Percentiles rank a stretch among this genome's conserved stretches.
Conservation (phyloP, 2,797 vertebrate species). For the Triplophysa bombifrons region DNA sequence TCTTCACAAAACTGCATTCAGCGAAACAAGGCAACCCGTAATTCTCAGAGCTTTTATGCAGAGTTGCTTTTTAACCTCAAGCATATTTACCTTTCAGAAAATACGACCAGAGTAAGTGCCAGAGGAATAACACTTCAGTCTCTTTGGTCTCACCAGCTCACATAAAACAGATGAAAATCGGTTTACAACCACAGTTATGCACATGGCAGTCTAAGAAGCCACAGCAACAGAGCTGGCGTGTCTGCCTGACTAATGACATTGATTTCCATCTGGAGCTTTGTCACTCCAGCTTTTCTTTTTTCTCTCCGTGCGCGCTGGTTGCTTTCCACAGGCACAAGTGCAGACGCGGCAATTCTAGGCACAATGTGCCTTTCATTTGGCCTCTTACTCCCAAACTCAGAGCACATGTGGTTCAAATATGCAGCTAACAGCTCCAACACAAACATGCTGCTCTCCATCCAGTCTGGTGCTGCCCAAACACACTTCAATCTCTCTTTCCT, state of each 20-base stretch:
- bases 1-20: no score
- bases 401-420: slow-evolving; percentile 82
- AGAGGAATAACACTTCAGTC: slow-evolving; percentile 23
- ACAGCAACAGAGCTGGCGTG: slow-evolving; percentile 42
- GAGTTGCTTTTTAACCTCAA: slow-evolving; percentile 25
- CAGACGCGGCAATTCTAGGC: slow-evolving; percentile 76
- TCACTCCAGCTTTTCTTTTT: slow-evolving; percentile 57
- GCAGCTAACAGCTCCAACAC: slow-evolving; percentile 74
- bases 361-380: slow-evolving; percentile 80
- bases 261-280: slow-evolving; percentile 53
- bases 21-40: no score
- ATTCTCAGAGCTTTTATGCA: neutral
- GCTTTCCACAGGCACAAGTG: slow-evolving; percentile 73
- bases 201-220: slow-evolving; percentile 32
- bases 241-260: slow-evolving; percentile 45
- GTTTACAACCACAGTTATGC: slow-evolving; percentile 41
- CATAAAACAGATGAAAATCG: slow-evolving; percentile 34
- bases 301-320: slow-evolving; percentile 61
- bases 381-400: slow-evolving; percentile 73
- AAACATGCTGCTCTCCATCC: slow-evolving; percentile 68
- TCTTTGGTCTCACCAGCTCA: slow-evolving; percentile 16
- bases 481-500: slow-evolving; percentile 7
- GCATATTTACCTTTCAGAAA: slow-evolving; percentile 18
- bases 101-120: neutral
- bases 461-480: slow-evolving; percentile 41